These are phyloP conservation scores for Fulmarus glacialis DNA, from an alignment of 2,113 vertebrate species.

Conservation along the genomic window DNA sequence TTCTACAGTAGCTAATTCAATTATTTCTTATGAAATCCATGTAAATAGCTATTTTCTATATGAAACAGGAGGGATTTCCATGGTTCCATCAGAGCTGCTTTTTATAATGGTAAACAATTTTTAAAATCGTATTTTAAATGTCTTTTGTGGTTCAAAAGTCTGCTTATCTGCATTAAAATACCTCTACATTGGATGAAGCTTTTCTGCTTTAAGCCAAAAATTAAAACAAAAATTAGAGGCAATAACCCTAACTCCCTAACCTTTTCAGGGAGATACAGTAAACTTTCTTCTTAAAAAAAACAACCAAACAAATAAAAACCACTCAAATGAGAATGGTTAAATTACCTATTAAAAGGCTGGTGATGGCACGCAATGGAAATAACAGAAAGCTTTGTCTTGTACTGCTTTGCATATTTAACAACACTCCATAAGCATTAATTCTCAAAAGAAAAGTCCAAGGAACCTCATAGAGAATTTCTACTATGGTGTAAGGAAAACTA, in stretches of 20 bases:
- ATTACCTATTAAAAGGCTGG: neutral
- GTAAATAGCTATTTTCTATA: neutral
- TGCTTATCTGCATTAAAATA: neutral
- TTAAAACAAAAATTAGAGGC: neutral
- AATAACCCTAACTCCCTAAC: neutral
- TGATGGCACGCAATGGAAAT: neutral
- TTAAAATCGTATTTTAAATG: neutral
- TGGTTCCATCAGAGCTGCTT: neutral
- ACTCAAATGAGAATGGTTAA: neutral
- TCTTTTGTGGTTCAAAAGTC: neutral
- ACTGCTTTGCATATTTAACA: neutral
- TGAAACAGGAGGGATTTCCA: neutral
- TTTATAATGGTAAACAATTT: neutral
- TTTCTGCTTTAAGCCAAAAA: neutral
- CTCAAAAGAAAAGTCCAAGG: neutral
- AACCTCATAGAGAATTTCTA: neutral
- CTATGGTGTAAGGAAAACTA: neutral
- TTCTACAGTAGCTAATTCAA: neutral
- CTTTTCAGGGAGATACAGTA: neutral
- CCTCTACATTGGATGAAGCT: neutral
- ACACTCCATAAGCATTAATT: neutral
- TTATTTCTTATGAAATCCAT: neutral
- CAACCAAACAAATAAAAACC: neutral
- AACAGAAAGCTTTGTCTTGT: neutral
- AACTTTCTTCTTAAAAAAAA: neutral